phyloP scores from a whole-genome alignment of 2,888 invertebrate genomes.

The Frankliniella intonsa region DNA sequence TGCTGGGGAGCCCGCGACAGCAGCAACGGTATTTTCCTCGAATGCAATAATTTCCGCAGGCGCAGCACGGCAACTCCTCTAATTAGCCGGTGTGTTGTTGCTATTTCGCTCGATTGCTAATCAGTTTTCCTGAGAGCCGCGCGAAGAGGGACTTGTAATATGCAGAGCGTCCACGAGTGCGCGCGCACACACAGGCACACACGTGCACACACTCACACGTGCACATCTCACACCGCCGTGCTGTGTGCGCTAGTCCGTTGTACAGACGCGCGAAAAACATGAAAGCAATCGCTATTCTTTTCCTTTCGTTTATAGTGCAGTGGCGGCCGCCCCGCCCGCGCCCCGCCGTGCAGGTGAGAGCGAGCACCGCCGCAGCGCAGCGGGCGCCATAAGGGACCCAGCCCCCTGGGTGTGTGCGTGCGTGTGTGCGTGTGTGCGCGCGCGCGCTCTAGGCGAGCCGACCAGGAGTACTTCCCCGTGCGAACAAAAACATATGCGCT shows the following conservation, averaged over 20 bases:
- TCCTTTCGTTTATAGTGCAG: constrained; percentile 19
- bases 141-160: no score
- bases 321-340: not conserved
- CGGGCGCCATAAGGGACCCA: not conserved
- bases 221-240: not conserved
- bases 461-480: not conserved
- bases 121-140: no score
- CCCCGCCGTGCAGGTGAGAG: no score
- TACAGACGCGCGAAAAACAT: constrained; percentile 8
- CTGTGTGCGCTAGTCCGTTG: not conserved
- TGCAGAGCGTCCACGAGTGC: not conserved
- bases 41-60: no score
- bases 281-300: constrained; percentile 17
- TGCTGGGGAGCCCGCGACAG: no score
- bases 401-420: not conserved
- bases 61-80: no score
- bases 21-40: no score
- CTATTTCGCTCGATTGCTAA: no score
- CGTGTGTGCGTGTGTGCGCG: not conserved
- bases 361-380: not conserved
- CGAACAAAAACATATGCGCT: constrained; percentile 22
- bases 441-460: not conserved
- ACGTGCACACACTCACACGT: not conserved
- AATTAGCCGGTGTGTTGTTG: no score
- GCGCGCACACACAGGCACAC: not conserved